Percentiles rank a stretch among this genome's conserved stretches.
Evolutionary conservation across 2,113 vertebrate genomes (phyloP).

Genomic region (Myrmecobius fasciatus): DNA sequence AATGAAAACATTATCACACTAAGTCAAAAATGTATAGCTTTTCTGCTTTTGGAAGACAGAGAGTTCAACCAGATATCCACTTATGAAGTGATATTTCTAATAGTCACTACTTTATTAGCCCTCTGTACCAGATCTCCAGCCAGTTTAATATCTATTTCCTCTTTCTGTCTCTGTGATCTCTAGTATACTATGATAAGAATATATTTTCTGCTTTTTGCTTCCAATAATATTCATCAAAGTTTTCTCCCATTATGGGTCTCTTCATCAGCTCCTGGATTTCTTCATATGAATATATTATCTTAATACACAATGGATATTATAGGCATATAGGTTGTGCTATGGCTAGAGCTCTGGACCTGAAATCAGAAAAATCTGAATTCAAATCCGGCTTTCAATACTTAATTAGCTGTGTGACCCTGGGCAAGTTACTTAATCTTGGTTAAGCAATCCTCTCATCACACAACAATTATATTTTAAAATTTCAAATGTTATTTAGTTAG

Average conservation of each 20-base stretch:
- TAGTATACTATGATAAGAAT: not conserved
- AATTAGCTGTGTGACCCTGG: not conserved
- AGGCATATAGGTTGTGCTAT: not conserved
- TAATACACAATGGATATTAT: not conserved
- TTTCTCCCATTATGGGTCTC: not conserved
- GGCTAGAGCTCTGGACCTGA: not conserved
- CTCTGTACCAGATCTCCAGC: not conserved
- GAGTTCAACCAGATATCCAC: not conserved
- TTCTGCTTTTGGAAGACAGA: not conserved
- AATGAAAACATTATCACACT: not conserved
- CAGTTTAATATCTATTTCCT: not conserved
- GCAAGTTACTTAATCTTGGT: not conserved
- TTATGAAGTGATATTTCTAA: not conserved
- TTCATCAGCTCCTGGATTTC: not conserved
- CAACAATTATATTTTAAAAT: too few relatives aligned
- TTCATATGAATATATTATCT: not conserved
- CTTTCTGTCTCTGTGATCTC: not conserved
- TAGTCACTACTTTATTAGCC: not conserved
- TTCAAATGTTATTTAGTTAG: too few relatives aligned
- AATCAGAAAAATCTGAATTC: not conserved
- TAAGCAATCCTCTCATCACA: too few relatives aligned
- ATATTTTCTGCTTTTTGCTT: not conserved
- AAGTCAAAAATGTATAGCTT: not conserved
- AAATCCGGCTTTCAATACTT: not conserved
- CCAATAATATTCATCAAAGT: not conserved